Conservation (phyloP, 2,797 vertebrate genomes). For the Syngnathus acus region DNA sequence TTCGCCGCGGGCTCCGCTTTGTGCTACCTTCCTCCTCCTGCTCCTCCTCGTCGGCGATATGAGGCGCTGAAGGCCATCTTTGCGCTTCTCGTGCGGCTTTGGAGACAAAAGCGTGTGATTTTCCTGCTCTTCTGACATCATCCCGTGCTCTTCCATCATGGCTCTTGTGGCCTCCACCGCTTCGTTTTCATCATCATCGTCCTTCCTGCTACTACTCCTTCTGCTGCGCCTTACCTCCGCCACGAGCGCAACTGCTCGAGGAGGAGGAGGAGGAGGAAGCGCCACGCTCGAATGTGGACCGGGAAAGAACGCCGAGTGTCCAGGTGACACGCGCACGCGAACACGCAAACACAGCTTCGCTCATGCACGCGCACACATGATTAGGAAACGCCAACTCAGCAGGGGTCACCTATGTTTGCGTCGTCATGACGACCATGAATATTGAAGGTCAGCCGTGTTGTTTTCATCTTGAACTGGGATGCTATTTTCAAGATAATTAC, state of each 20-base stretch:
- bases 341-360: neutral
- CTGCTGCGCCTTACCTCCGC: constrained; percentile 31
- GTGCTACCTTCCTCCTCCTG: neutral
- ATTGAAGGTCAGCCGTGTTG: constrained; percentile 8
- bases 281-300: constrained; percentile 43
- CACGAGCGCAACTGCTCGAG: constrained; percentile 46
- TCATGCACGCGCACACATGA: too few species aligned
- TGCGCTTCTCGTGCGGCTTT: neutral
- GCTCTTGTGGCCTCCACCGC: constrained; percentile 30
- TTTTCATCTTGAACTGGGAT: constrained; percentile 13
- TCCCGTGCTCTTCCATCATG: constrained; percentile 39
- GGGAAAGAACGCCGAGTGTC: constrained; percentile 46
- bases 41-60: neutral
- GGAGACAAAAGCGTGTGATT: neutral
- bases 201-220: constrained; percentile 31
- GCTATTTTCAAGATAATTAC: constrained; percentile 32
- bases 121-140: neutral
- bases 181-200: neutral
- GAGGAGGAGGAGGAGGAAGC: constrained; percentile 15
- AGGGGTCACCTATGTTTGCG: constrained; percentile 6
- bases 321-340: constrained; percentile 35
- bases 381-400: neutral
- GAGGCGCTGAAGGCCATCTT: constrained; percentile 4
- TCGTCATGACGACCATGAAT: constrained; percentile 21
- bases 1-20: neutral